Percentiles rank a stretch among this genome's conserved stretches.
Evolutionary conservation across 2,888 invertebrate species (phyloP).

Genomic region (Drosophila longiperda): DNA sequence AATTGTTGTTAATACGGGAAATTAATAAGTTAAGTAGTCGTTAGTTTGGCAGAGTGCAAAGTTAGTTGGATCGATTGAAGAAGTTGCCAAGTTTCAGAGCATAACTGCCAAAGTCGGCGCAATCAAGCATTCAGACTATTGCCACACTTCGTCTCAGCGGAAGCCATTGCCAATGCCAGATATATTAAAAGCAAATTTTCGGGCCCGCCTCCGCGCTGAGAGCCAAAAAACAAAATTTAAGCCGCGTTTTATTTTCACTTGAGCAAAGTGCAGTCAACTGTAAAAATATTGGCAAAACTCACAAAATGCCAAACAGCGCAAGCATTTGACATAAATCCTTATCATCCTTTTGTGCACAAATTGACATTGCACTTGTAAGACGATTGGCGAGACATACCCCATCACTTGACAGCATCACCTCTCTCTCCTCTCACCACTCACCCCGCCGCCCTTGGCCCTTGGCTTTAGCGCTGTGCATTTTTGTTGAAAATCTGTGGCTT

Average conservation of each 20-base stretch:
- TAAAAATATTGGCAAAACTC: conserved; percentile 72
- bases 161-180: not conserved
- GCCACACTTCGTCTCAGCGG: not conserved
- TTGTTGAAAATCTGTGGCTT: conserved; percentile 26
- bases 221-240: conserved; percentile 2
- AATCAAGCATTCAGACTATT: conserved; percentile 6
- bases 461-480: conserved; percentile 6
- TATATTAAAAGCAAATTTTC: conserved; percentile 5
- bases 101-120: conserved; percentile 8
- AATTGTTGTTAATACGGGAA: conserved; percentile 66
- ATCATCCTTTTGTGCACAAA: conserved; percentile 79
- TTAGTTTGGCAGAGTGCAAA: conserved; percentile 62
- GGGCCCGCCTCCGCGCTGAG: not conserved
- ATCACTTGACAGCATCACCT: conserved; percentile 31
- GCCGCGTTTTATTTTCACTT: conserved; percentile 55
- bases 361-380: conserved; percentile 79
- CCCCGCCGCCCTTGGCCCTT: not conserved
- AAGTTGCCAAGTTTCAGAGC: conserved; percentile 41
- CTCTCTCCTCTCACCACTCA: not conserved
- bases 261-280: conserved; percentile 64
- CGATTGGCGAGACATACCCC: conserved; percentile 64
- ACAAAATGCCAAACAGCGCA: conserved; percentile 62
- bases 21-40: conserved; percentile 73
- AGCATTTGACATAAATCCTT: conserved; percentile 78
- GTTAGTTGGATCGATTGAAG: conserved; percentile 55